A percentile compares a stretch with the other conserved stretches of the same genome.
phyloP scores from a whole-genome alignment of 2,797 vertebrate genomes.

The Phoeniculus purpureus region DNA sequence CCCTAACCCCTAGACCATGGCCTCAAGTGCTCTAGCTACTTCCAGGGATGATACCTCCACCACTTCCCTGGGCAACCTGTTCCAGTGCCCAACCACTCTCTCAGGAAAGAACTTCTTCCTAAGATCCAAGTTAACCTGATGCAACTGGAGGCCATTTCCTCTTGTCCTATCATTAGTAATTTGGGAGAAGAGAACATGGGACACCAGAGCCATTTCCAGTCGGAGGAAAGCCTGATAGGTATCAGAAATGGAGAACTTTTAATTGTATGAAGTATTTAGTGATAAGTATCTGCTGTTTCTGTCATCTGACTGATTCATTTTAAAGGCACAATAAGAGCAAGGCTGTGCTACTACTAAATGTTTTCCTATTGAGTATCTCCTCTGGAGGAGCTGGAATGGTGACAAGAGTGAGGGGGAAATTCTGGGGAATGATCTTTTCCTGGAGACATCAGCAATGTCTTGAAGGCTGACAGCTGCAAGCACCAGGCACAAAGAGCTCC shows the following conservation, averaged over 20 bases:
- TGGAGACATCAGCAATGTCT: not conserved
- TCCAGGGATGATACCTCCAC: no score
- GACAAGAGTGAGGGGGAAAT: not conserved
- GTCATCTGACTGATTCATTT: not conserved
- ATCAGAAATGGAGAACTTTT: not conserved
- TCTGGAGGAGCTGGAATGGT: not conserved
- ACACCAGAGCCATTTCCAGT: not conserved
- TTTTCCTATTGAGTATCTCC: not conserved
- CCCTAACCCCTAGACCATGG: no score
- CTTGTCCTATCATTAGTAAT: no score
- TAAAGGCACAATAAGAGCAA: not conserved
- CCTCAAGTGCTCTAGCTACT: no score
- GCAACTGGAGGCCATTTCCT: no score
- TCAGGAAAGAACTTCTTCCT: no score
- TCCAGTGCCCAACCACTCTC: no score
- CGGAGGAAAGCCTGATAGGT: not conserved
- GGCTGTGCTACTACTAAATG: not conserved
- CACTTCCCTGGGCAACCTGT: no score
- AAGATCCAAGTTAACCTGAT: no score
- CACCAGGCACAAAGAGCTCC: not conserved
- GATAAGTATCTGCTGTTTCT: not conserved
- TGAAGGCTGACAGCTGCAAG: slow-evolving; percentile 1
- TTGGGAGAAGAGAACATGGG: not conserved
- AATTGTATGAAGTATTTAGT: not conserved
- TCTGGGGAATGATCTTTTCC: not conserved